Evolutionary conservation across 2,113 vertebrate genomes (phyloP).

Genomic region (Acrocephalus arundinaceus): DNA sequence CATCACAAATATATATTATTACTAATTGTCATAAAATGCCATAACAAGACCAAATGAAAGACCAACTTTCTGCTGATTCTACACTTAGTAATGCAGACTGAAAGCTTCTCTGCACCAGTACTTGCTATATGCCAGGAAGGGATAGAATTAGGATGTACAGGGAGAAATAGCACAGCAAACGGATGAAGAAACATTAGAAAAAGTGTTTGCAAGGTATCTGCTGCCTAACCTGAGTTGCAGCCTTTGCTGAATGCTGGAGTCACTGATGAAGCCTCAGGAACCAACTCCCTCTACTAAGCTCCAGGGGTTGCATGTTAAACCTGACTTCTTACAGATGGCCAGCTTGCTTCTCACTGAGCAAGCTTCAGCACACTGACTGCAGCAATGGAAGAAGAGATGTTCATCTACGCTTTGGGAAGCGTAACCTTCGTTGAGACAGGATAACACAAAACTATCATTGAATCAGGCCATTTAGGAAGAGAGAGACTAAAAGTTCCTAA

Average conservation of each 20-base stretch:
- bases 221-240: background rate
- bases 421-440: accelerated
- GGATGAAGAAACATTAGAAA: background rate
- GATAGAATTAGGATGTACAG: background rate
- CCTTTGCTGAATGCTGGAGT: background rate
- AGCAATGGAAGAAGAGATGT: background rate
- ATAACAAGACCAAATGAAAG: background rate
- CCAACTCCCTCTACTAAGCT: background rate
- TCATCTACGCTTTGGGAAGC: background rate
- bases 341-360: background rate
- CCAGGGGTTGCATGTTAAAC: background rate
- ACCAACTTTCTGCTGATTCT: background rate
- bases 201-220: background rate
- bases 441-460: background rate
- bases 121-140: background rate
- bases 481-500: background rate
- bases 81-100: background rate
- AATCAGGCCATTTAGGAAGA: background rate
- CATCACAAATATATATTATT: background rate
- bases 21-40: background rate
- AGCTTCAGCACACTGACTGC: background rate
- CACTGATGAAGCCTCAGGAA: background rate
- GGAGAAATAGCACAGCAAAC: background rate
- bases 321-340: background rate
- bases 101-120: background rate